Base-by-base conservation (phyloP, 2,113 vertebrate species). In the Prunella fulvescens region DNA sequence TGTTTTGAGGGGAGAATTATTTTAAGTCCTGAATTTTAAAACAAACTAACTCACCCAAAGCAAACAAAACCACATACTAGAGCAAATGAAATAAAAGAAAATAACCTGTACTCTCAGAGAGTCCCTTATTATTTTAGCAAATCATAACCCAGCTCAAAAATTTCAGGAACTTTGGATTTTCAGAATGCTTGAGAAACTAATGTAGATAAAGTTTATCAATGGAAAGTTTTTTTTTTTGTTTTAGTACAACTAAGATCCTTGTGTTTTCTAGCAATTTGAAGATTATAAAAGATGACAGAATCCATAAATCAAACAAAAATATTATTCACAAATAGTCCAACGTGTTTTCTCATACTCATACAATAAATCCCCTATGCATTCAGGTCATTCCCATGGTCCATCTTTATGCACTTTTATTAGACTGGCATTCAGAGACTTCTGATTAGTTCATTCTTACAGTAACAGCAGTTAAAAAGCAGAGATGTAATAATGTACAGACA, bases 231-330 rank as follows among this genome's bases (percentile, higher is more conserved):
- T 2, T 6, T 91, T 87, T 91, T 86, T 89, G 19, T 56, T 82
- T 67, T 24, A 77, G 23, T 13, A 57, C 6, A 90, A 7, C 33
- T 81, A 73, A 88, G 92, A 47, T 33, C 66, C 62, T 86, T 70
- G 45, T 69, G 67, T 42, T 83, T 93, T 90, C 58, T 83, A 78
- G 73, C 83, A 90, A 88, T 88, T 42, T 77, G 58, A 85, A 33
- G 48, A 51, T 79, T 64, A 76, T 64, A 71, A 88, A 88, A 80
- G 44, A 57, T 54, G 62, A 88, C 50, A 57, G 82, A 94, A 85
- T 73, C n/a, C 76, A 86, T 92, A 92, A 93, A 93, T 88, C 60
- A 86, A 73, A 53, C 16, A 85, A 86, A 93, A 93, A 51, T 69
- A 73, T 70, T 78, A 71, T 37, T 66, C 64, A 91, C 61, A 88